Base-by-base conservation (phyloP, 64 coral and sea anemone species). In the Actinia tenebrosa region DNA sequence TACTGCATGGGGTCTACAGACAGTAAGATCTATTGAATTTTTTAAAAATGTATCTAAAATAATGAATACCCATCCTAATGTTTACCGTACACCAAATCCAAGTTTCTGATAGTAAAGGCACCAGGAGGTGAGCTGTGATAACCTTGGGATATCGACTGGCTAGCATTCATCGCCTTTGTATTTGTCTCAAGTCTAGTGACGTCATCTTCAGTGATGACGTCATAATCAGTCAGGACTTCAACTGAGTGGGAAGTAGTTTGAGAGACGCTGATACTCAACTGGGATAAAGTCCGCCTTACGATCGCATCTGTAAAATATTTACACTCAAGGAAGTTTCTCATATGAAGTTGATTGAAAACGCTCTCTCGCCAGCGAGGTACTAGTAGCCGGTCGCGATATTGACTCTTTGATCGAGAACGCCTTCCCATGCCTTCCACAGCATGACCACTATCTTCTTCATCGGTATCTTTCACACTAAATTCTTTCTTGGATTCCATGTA, bases 301-400 rank as follows among this genome's bases (percentile, higher is more conserved):
- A 97, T 45, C 45, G 91, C 88, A 64, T 97, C 94, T 11, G 88
- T 87, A 85, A 97, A 97, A 63, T 93, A 97, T 89, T 93, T 97
- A 84, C 91, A 93, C 20, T 97, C 94, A 3, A 97, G 66, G 84
- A 97, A 89, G 86, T 97, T 97, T 50, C 94, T 86, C 91, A 97
- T 97, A 80, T 86, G 54, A 18, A 97, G 83, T 69, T 97, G 94
- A 87, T 93, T 84, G 19, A 71, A 13, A 26, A 97, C 22, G 63
- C 71, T 93, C 85, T 93, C 89, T 43, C 91, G 84, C 94, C 94
- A 97, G 46, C 83, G 83, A 43, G 83, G 83, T 22, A 85, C 56
- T 4, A 62, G 0, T 2, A 53, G 79, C 3, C 79, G 79, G 17
- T 81, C 79, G 16, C 79, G 79, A 14, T 81, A 81, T 45, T 81